phyloP scores from a whole-genome alignment of 2,113 vertebrate species.

The Microcebus lehilahytsara region DNA sequence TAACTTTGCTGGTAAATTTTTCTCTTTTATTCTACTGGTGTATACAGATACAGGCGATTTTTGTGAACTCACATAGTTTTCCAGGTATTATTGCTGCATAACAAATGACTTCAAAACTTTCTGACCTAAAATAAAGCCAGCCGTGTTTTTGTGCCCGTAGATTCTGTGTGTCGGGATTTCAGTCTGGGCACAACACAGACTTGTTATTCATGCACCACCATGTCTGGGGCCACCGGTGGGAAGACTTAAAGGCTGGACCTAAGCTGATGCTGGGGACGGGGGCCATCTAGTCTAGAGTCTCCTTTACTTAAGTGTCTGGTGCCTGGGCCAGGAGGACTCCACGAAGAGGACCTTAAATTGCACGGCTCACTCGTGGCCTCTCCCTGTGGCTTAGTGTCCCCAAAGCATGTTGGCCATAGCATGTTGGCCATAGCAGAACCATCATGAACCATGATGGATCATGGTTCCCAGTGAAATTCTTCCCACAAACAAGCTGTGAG shows the following conservation, averaged over 20 bases:
- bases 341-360: neutral
- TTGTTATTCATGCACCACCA: rapidly evolving
- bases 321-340: neutral
- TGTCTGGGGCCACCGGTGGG: neutral
- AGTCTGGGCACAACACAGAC: rapidly evolving
- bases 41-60: too few species aligned
- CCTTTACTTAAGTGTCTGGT: rapidly evolving
- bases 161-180: neutral
- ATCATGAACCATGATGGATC: too few species aligned
- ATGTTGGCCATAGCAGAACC: too few species aligned
- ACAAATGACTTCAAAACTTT: neutral
- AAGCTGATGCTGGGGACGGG: neutral
- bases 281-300: neutral
- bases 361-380: neutral
- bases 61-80: neutral
- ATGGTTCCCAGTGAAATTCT: neutral
- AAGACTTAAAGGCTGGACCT: neutral
- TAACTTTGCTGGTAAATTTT: neutral
- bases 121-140: neutral
- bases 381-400: rapidly evolving
- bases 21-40: neutral
- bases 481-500: neutral
- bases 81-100: neutral
- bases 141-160: rapidly evolving
- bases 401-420: rapidly evolving